Percentiles rank a stretch among this genome's conserved stretches.
Conservation (phyloP, 2,888 invertebrate genomes). For the Petrophora chlorosata region DNA sequence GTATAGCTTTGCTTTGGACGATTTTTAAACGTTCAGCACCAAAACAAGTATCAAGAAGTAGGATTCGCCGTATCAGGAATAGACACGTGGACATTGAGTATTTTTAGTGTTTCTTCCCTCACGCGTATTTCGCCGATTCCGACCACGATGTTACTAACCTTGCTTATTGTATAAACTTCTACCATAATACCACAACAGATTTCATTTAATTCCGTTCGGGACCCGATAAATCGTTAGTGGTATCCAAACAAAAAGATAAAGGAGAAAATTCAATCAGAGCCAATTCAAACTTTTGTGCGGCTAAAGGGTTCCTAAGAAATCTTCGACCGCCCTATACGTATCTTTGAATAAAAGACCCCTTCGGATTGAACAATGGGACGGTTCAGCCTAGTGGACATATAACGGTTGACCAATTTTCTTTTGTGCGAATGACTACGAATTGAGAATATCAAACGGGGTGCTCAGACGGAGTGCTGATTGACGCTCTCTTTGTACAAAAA, state of each 20-base stretch:
- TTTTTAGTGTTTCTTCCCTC: constrained; percentile 56
- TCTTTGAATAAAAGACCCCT: constrained; percentile 69
- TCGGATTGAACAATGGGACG: constrained; percentile 75
- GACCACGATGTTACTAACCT: constrained; percentile 57
- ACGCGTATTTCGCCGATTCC: constrained; percentile 62
- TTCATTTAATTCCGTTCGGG: constrained; percentile 32
- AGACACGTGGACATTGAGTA: constrained; percentile 58
- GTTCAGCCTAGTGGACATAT: constrained; percentile 75
- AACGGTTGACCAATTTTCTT: constrained; percentile 82
- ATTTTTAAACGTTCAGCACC: too few species aligned
- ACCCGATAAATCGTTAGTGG: constrained; percentile 28
- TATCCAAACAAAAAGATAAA: constrained; percentile 48
- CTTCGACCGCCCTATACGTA: constrained; percentile 47
- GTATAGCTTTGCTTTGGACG: too few species aligned
- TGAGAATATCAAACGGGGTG: constrained; percentile 73
- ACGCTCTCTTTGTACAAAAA: constrained; percentile 64
- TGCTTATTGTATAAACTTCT: constrained; percentile 47
- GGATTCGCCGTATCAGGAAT: constrained; percentile 15
- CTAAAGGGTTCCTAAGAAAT: constrained; percentile 60
- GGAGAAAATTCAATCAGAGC: constrained; percentile 57
- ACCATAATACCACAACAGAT: constrained; percentile 31
- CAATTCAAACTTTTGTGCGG: constrained; percentile 58
- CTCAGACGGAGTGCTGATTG: constrained; percentile 67
- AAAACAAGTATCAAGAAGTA: constrained; percentile 58
- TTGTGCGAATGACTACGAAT: constrained; percentile 76